Percentiles rank a stretch among this genome's conserved stretches.
phyloP scores from a whole-genome alignment of 2,113 vertebrate species.

The Pelecanoides urinatrix region DNA sequence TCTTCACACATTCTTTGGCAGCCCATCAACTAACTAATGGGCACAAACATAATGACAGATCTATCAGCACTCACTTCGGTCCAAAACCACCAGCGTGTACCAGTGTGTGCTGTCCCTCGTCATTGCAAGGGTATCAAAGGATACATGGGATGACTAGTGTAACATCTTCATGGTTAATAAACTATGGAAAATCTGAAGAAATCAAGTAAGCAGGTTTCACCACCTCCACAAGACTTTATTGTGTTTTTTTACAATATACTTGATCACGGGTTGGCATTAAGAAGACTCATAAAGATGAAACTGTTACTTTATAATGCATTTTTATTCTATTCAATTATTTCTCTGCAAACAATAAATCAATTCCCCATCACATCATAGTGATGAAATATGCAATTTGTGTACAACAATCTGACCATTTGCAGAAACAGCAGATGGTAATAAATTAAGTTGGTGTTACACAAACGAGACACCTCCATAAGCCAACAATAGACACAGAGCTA shows the following conservation, averaged over 20 bases:
- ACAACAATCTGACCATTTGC: background rate
- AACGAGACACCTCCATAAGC: background rate
- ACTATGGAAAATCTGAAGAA: background rate
- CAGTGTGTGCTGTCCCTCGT: rapidly evolving
- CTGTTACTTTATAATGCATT: background rate
- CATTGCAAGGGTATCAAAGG: rapidly evolving
- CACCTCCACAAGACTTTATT: background rate
- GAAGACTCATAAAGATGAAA: background rate
- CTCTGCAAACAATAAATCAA: background rate
- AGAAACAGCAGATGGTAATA: slow-evolving; percentile 17
- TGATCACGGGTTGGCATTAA: background rate
- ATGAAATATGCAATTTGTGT: background rate
- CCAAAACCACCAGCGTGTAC: background rate
- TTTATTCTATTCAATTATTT: background rate
- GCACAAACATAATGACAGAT: background rate
- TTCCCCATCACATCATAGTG: background rate
- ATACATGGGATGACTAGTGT: background rate
- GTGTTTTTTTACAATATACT: background rate
- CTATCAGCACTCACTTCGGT: background rate
- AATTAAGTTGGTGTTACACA: slow-evolving; percentile 4
- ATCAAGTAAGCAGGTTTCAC: background rate
- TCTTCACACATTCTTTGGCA: background rate
- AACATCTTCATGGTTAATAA: background rate
- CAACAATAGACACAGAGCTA: background rate
- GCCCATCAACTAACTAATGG: background rate